Conservation (phyloP, 2,888 invertebrate genomes). For the Hymenopus coronatus region DNA sequence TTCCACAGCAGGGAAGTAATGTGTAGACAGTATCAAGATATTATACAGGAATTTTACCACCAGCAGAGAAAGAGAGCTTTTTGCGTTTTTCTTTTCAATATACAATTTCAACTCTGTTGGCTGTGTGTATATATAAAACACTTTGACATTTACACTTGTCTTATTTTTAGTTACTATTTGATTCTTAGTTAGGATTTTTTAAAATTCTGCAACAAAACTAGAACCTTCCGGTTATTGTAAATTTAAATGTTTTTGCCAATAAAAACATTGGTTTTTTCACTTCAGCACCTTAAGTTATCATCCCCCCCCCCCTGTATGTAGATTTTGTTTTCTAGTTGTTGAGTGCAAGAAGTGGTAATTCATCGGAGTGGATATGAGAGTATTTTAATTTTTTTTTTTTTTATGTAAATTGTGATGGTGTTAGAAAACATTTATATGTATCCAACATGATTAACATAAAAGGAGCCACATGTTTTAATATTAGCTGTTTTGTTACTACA, state of each 20-base stretch:
- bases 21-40: background rate
- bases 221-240: background rate
- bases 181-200: background rate
- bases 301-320: background rate
- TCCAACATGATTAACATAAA: background rate
- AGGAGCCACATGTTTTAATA: background rate
- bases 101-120: background rate
- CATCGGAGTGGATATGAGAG: background rate
- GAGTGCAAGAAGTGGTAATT: background rate
- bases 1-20: background rate
- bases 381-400: background rate
- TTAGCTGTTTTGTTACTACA: background rate
- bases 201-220: background rate
- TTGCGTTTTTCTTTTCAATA: background rate
- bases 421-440: background rate
- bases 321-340: background rate
- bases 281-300: background rate
- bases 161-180: background rate
- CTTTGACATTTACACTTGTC: background rate
- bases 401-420: background rate
- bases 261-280: too few relatives aligned
- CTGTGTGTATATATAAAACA: background rate
- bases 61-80: background rate
- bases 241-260: background rate
- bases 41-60: background rate